Base-by-base conservation (phyloP, 2,113 vertebrate genomes). In the Sorex fumeus region DNA sequence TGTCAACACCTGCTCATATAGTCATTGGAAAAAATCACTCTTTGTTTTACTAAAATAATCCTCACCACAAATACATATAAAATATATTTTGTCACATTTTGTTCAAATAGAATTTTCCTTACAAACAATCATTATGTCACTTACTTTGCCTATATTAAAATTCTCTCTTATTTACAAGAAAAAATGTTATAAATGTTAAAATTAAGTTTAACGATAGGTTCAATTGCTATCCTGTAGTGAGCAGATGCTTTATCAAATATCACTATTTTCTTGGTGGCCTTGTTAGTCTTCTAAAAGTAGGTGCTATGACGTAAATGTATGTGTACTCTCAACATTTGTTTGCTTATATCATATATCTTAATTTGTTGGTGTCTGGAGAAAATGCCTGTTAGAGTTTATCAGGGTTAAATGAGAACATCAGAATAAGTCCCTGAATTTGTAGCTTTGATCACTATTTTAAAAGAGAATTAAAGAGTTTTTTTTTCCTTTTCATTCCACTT, bases 21-120 rank as follows among this genome's bases (percentile, higher is more conserved):
- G 34, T 78, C 57, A 32, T 74, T 84, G n/a, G 5, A 60, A 57
- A 53, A 87, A 80, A 27, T 4, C 1, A 28, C 1, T 53, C 36
- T 69, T 75, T 19, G 45, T 5, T 47, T 8, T 15, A 66, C 6
- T 50, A 64, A 88, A 76, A 28, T 27, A 18, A 45, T 1, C 53
- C 12, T 69, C 13, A 60, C 3, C 70, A 2, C 23, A 85, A 77
- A 82, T 72, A 3, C 16, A 15, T 2, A 28, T 86, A 88, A 94
- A 88, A 71, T 53, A 45, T 83, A 40, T 30, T 71, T 76, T 66
- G 9, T 72, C 57, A 60, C 43, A 88, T 84, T 90, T 84, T 82
- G 6, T 50, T 78, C 43, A 74, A 57, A 78, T 78, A 86, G 32
- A 70, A 27, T 18, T 91, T 25, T 47, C 13, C 82, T 30, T 70